A percentile compares a stretch with the other conserved stretches of the same genome.
phyloP scores from a whole-genome alignment of 2,113 vertebrate species.

The Sterrhoptilus dennistouni region DNA sequence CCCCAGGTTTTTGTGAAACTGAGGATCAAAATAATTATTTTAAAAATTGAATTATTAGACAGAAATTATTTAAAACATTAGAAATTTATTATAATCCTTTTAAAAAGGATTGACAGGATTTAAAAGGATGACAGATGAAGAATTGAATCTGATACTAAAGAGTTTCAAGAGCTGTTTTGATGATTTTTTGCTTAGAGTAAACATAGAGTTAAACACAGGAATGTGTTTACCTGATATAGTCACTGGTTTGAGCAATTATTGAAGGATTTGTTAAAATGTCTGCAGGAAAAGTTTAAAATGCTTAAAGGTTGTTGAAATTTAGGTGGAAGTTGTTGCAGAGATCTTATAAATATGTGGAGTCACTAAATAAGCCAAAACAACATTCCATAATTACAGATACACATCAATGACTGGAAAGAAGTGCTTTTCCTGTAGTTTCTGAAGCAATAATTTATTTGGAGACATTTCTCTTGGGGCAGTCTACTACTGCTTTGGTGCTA shows the following conservation, averaged over 20 bases:
- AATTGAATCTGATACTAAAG: not conserved
- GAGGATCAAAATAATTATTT: not conserved
- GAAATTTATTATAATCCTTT: not conserved
- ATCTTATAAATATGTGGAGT: not conserved
- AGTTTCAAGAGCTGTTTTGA: not conserved
- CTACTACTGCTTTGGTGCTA: not conserved
- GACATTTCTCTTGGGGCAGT: not conserved
- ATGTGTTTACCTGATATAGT: not conserved
- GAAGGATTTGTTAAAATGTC: not conserved
- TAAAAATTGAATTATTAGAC: not conserved
- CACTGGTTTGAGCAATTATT: not conserved
- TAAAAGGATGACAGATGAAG: not conserved
- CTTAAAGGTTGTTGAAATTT: not conserved
- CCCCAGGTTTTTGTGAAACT: not conserved
- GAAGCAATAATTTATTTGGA: not conserved
- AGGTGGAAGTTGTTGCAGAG: not conserved
- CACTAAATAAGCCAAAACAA: not conserved
- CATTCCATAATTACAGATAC: not conserved
- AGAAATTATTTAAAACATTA: not conserved
- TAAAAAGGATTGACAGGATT: not conserved
- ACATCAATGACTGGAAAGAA: not conserved
- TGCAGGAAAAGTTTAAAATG: not conserved
- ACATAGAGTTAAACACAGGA: not conserved
- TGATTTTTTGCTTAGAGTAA: not conserved
- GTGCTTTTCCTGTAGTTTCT: not conserved